Conservation (phyloP, 1,140 invertebrate species). For the Mizuhopecten yessoensis region DNA sequence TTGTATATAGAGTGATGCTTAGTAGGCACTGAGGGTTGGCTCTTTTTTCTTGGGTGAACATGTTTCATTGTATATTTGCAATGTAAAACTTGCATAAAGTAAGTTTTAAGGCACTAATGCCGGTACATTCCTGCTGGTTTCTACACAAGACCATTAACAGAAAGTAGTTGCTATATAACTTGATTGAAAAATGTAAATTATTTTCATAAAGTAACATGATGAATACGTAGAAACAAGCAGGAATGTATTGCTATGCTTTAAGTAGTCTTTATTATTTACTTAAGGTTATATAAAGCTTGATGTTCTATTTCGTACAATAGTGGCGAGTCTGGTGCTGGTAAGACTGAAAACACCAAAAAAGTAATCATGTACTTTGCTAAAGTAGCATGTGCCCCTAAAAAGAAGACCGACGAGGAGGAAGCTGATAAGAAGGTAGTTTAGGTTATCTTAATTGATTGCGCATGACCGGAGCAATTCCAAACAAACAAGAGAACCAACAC, state of each 20-base stretch:
- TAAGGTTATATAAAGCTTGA: background rate
- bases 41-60: background rate
- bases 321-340: conserved; percentile 99
- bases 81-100: background rate
- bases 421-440: conserved; percentile 54
- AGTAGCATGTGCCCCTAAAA: conserved; percentile 88
- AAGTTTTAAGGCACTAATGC: background rate
- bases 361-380: conserved; percentile 99
- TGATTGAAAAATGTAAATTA: too few species aligned
- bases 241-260: conserved; percentile 7
- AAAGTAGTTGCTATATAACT: too few species aligned
- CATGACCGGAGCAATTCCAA: background rate
- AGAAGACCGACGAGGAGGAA: conserved; percentile 65
- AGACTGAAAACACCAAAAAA: conserved; percentile 99
- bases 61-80: background rate
- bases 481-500: background rate
- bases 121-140: background rate
- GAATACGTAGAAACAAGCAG: background rate
- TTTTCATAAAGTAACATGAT: too few species aligned
- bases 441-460: background rate
- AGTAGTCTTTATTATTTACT: background rate
- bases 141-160: too few species aligned
- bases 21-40: too few species aligned
- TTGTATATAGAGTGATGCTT: too few species aligned
- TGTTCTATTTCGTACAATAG: conserved; percentile 54